Conservation (phyloP, 1,140 invertebrate genomes). For the Plectus sambesii region DNA sequence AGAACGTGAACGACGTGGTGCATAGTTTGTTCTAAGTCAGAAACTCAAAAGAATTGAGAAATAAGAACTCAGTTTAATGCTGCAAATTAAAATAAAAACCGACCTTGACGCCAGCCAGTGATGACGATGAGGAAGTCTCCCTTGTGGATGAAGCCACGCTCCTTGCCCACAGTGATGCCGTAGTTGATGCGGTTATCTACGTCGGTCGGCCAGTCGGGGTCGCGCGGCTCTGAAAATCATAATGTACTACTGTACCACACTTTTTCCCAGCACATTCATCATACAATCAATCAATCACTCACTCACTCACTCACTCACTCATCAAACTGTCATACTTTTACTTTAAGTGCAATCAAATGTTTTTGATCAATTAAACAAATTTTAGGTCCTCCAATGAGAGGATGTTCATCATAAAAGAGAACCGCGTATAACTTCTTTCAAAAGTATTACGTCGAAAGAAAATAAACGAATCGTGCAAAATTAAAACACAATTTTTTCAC, state of each 20-base stretch:
- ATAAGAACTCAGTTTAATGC: too few relatives aligned
- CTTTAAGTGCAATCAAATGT: background rate
- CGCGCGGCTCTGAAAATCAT: slow-evolving; percentile 53
- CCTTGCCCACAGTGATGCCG: slow-evolving; percentile 75
- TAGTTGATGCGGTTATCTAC: slow-evolving; percentile 80
- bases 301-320: background rate
- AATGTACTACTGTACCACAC: slow-evolving; percentile 2
- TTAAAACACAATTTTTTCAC: too few relatives aligned
- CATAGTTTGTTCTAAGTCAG: background rate
- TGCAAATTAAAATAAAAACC: too few relatives aligned
- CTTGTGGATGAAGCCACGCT: slow-evolving; percentile 68
- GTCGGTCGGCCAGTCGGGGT: slow-evolving; percentile 79
- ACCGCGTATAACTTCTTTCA: too few relatives aligned
- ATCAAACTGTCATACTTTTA: too few relatives aligned
- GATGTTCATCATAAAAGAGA: too few relatives aligned
- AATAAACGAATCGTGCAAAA: too few relatives aligned
- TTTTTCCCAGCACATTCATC: background rate
- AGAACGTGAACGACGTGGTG: slow-evolving; percentile 4
- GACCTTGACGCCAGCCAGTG: slow-evolving; percentile 76
- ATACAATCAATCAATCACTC: slow-evolving; percentile 4
- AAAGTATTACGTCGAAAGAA: too few relatives aligned
- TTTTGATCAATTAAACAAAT: background rate
- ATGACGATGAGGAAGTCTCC: slow-evolving; percentile 83
- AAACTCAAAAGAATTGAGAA: slow-evolving; percentile 3
- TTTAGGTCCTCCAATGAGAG: too few relatives aligned